Base-by-base conservation (phyloP, 1,140 invertebrate genomes). In the Drosophila pectinifera region DNA sequence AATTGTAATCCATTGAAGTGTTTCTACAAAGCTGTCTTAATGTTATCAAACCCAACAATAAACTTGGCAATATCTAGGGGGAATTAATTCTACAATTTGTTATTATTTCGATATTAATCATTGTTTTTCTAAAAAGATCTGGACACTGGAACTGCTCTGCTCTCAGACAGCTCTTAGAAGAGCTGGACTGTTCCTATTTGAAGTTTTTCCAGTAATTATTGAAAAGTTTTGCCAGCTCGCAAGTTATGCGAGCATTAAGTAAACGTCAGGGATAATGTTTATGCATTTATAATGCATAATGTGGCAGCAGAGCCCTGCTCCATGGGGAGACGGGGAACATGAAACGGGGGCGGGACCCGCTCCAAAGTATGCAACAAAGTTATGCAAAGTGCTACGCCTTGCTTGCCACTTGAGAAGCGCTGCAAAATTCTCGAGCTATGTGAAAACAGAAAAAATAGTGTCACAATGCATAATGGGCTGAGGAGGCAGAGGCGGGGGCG, bases 261-360 rank as follows among this genome's bases (percentile, higher is more conserved):
- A 83, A 88, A 88, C 79, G 83, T 61, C 79, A 63, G 63, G 79
- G 67, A 88, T 74, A 79, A 82, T 82, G 75, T 85, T 86, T 78
- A 85, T 86, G 82, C 74, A 86, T 85, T 81, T 86, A 86, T 85
- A 85, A 86, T 78, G 80, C 67, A 80, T 77, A 84, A 79, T 84
- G 67, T 69, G 67, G 56, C 73, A 48, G 49, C 28, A 28, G 56
- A 18, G 36, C 11, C 6, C 24, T 36, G 22, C 24, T 28, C 13
- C 34, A 45, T 36, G 11, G 31, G 31, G 22, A 57, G 48, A 39
- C 24, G 38, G 41, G 54, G 38, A 39, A 65, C 62, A 63, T 45
- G 54, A 76, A 24, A 31, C 41, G 28, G 43, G n/a, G 69, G 43
- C 57, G 63, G 58, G 45, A 46, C 61, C 62, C 68, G 67, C 79